A percentile compares a stretch with the other conserved stretches of the same genome.
These are phyloP conservation scores for Neoseiulus cucumeris DNA, from an alignment of 1,140 invertebrate species.

Conservation along the genomic window DNA sequence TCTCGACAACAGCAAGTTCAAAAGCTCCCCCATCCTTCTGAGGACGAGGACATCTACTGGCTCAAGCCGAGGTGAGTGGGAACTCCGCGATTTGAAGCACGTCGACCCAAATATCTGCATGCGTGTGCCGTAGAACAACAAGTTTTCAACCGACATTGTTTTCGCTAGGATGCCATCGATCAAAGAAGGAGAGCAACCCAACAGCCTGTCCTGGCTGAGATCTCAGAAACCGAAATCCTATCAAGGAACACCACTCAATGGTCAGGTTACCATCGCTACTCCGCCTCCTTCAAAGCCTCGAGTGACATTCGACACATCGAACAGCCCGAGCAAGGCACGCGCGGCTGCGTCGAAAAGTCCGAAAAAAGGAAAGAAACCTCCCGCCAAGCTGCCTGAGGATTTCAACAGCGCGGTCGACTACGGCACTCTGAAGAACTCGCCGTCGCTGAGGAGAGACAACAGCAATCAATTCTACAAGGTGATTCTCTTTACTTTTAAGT, in stretches of 20 bases:
- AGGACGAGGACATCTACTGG: slow-evolving; percentile 56
- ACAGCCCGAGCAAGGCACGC: not conserved
- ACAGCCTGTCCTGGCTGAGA: slow-evolving; percentile 1
- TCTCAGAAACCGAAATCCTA: slow-evolving; percentile 1
- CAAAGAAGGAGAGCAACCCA: slow-evolving; percentile 3
- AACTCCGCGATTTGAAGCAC: no score
- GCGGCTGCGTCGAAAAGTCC: not conserved
- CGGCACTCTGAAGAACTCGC: slow-evolving; percentile 25
- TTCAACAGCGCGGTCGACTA: not conserved
- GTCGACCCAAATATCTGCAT: no score
- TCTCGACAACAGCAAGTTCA: slow-evolving; percentile 34
- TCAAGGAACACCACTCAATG: not conserved
- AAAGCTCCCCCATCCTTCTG: slow-evolving; percentile 24
- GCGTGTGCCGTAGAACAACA: no score
- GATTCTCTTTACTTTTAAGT: not conserved
- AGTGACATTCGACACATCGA: slow-evolving; percentile 5
- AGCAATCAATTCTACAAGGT: slow-evolving; percentile 11
- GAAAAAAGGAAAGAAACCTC: slow-evolving; percentile 32
- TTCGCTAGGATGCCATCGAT: not conserved
- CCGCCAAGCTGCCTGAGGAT: slow-evolving; percentile 29
- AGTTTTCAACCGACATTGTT: no score
- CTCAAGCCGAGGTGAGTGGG: slow-evolving; percentile 41
- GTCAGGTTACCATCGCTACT: not conserved
- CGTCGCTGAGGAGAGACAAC: slow-evolving; percentile 41
- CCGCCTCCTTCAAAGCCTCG: not conserved